These are phyloP conservation scores for Heptranchias perlo DNA, from an alignment of 2,113 vertebrate genomes.

Conservation along the genomic window DNA sequence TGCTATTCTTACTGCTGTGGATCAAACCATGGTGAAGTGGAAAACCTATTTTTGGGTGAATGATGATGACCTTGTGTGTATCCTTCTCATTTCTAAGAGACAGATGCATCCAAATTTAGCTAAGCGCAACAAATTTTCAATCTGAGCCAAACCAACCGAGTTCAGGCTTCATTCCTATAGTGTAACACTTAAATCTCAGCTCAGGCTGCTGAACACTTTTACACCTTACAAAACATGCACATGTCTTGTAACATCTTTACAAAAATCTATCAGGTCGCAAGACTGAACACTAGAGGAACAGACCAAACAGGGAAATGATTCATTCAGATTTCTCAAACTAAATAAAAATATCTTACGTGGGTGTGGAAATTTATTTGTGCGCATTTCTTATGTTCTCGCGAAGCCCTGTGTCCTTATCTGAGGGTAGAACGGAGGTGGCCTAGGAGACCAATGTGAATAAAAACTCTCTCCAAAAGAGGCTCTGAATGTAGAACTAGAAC, in stretches of 20 bases:
- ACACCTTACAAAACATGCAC: background rate
- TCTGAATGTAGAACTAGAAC: background rate
- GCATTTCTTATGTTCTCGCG: background rate
- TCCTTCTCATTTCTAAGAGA: background rate
- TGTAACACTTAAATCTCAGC: background rate
- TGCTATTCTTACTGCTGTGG: background rate
- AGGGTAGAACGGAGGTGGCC: background rate
- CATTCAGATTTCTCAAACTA: background rate
- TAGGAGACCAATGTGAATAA: background rate
- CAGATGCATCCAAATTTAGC: background rate
- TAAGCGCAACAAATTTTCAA: background rate
- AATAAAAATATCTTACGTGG: background rate
- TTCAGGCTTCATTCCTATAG: background rate
- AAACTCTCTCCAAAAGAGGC: background rate
- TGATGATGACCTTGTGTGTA: background rate
- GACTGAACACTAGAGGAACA: background rate
- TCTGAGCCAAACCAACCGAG: background rate
- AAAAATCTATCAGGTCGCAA: background rate
- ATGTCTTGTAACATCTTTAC: background rate
- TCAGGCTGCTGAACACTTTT: too few species aligned
- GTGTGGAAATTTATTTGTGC: background rate
- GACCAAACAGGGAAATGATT: background rate
- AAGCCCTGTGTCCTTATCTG: background rate
- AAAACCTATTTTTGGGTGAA: background rate
- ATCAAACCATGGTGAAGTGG: background rate